Percentiles rank a stretch among this genome's conserved stretches.
These are phyloP conservation scores for Polypterus senegalus DNA, from an alignment of 2,113 vertebrate species.

Conservation along the genomic window DNA sequence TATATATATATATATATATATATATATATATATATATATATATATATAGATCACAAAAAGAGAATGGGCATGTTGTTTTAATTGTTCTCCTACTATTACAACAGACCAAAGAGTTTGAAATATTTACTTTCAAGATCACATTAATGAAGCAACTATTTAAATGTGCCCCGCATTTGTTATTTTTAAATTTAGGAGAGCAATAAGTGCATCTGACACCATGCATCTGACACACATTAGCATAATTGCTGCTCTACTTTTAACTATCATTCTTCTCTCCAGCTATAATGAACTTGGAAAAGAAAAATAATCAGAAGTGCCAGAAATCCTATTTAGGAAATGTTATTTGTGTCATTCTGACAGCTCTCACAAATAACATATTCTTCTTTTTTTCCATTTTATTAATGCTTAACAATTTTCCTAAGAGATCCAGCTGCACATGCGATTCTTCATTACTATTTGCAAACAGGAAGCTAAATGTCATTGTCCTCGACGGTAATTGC, in stretches of 20 bases:
- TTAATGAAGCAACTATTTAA: too few relatives aligned
- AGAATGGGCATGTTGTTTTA: too few relatives aligned
- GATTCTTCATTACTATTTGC: constrained; percentile 15
- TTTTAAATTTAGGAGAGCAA: too few relatives aligned
- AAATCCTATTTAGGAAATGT: constrained; percentile 11
- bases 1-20: too few relatives aligned
- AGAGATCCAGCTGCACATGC: constrained; percentile 2
- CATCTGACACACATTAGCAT: neutral
- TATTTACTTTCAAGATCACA: too few relatives aligned
- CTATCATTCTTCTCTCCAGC: neutral
- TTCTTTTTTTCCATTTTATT: constrained; percentile 2
- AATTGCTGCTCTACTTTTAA: neutral
- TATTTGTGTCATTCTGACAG: constrained; percentile 6
- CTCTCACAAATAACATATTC: constrained; percentile 1
- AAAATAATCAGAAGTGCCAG: constrained; percentile 2
- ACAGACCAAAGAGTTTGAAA: too few relatives aligned
- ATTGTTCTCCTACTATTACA: too few relatives aligned
- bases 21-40: too few relatives aligned
- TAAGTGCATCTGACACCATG: too few relatives aligned
- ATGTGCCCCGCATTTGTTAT: too few relatives aligned
- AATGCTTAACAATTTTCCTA: constrained; percentile 7
- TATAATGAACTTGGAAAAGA: constrained; percentile 5
- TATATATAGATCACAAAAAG: too few relatives aligned
- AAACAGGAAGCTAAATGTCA: constrained; percentile 17
- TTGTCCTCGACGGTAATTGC: constrained; percentile 8